Evolutionary conservation across 1,140 invertebrate genomes (phyloP), one percentile per base, ranked within the genome.

Genomic region (Drosophila sucinea): DNA sequence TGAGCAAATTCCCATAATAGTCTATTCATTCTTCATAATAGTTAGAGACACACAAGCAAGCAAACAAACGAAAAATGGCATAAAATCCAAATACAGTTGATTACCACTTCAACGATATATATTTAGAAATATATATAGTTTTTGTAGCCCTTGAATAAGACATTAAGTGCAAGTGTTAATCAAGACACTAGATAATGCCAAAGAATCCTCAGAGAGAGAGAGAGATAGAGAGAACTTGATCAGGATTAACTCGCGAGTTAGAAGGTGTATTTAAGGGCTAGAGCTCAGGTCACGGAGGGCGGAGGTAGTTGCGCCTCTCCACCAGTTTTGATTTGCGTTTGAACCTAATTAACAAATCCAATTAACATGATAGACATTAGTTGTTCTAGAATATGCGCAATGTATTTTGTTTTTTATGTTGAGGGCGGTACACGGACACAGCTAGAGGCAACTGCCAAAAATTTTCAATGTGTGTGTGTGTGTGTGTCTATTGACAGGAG

Each of bases 281-380:
- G 17, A 17, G 17, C 17, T 17, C 17, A 17, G 17, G 17, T 17
- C 17, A 17, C 17, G 17, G 17, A 17, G 33, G 33, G 33, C 33
- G 8, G 33, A 35, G 35, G 3, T 4, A 17, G 17, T 17, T 17
- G 17, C 17, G 17, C 4, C 4, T 30, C 30, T 57, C 25, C 35
- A 51, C 41, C 58, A 66, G 41, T 66, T 74, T 57, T 23, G 32
- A 40, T 65, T 65, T 51, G 83, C 72, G 76, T 77, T 87, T 77
- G 80, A 86, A 73, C 72, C 89, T 89, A 89, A 87, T 87, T 87
- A 87, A 79, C 76, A 89, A 87, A 87, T 89, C 84, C 84, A 87
- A 87, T 87, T 87, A 87, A 83, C 83, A 87, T 89, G 73, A 80
- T 89, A 83, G 83, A 75, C 84, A 83, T 89, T 83, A 80, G 84